Evolutionary conservation across 64 coral and sea anemone species (phyloP).

Genomic region (Dendrophyllia cribrosa): DNA sequence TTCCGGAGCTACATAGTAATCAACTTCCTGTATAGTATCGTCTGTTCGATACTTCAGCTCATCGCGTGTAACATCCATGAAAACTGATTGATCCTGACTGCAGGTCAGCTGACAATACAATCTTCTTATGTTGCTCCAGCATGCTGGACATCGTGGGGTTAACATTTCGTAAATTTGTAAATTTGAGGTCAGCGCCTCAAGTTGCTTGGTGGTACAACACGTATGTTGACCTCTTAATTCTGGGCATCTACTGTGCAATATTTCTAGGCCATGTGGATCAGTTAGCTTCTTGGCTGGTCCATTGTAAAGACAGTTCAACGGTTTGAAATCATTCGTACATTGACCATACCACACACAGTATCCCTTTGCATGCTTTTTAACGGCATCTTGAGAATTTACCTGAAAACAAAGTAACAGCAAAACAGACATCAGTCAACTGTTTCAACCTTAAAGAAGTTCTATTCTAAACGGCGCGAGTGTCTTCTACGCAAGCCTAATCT

Average conservation of each 20-base stretch:
- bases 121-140: conserved; percentile 85
- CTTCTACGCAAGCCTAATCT: no score
- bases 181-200: conserved; percentile 37
- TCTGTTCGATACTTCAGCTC: background rate
- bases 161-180: conserved; percentile 60
- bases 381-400: conserved; percentile 16
- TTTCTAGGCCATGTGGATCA: conserved; percentile 9
- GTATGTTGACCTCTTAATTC: conserved; percentile 54
- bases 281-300: conserved; percentile 79
- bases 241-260: conserved; percentile 73
- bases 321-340: conserved; percentile 25
- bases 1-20: conserved; percentile 56
- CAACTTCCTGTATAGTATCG: background rate
- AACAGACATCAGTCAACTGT: background rate
- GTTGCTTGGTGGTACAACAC: conserved; percentile 76
- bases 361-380: conserved; percentile 78
- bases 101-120: conserved; percentile 82
- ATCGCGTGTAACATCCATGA: conserved; percentile 37
- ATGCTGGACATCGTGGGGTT: conserved; percentile 77
- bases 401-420: conserved; percentile 27
- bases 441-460: no score
- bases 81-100: conserved; percentile 81
- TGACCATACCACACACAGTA: conserved; percentile 96
- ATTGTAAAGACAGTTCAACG: conserved; percentile 87
- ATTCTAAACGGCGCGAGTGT: no score